phyloP scores from a whole-genome alignment of 2,888 invertebrate genomes.

The Eurytoma adleriae region DNA sequence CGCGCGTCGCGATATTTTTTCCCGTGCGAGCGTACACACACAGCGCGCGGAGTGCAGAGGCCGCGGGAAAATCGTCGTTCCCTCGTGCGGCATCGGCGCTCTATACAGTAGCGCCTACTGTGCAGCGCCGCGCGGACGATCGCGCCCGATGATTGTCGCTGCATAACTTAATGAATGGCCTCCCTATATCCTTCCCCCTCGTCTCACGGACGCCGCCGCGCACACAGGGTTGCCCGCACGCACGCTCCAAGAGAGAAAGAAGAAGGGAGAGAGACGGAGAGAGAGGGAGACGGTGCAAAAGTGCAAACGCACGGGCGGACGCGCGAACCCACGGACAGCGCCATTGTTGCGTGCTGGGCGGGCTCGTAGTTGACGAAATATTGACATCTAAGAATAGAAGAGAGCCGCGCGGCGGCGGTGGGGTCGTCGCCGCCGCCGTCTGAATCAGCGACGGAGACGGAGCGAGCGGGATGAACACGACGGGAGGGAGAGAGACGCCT shows the following conservation, averaged over 20 bases:
- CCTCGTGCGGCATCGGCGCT: background rate
- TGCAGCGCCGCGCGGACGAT: conserved; percentile 33
- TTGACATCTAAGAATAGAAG: conserved; percentile 74
- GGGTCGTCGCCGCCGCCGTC: conserved; percentile 58
- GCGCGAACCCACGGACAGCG: background rate
- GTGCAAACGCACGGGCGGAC: background rate
- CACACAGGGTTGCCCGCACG: conserved; percentile 16
- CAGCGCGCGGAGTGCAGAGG: background rate
- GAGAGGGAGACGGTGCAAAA: background rate
- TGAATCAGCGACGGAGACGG: conserved; percentile 57
- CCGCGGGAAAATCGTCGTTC: conserved; percentile 10
- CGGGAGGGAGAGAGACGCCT: conserved; percentile 65
- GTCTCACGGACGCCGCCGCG: conserved; percentile 4
- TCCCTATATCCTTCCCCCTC: conserved; percentile 50
- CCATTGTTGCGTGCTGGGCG: conserved; percentile 68
- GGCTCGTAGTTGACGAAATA: conserved; percentile 73
- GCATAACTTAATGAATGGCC: conserved; percentile 58
- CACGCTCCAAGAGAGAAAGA: background rate
- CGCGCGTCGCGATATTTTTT: no score
- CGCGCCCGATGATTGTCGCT: conserved; percentile 55
- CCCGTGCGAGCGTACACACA: background rate
- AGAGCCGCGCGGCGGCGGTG: conserved; percentile 64
- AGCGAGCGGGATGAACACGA: conserved; percentile 29
- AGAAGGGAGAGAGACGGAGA: no score
- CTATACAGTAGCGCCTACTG: background rate